Evolutionary conservation across 2,888 invertebrate species (phyloP).

Genomic region (Harpalus rubripes): DNA sequence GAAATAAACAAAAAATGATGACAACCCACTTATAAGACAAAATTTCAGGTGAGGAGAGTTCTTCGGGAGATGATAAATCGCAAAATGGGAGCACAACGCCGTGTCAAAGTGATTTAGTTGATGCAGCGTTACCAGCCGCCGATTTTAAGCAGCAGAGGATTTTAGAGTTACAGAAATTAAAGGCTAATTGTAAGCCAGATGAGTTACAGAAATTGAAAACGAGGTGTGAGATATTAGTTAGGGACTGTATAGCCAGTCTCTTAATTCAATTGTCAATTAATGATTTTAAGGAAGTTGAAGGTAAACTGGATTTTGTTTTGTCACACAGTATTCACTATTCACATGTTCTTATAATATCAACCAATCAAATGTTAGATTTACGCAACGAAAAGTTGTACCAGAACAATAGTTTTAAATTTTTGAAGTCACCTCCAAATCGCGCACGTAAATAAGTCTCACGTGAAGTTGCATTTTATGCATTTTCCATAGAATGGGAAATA

Average conservation of each 20-base stretch:
- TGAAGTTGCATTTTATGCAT: no score
- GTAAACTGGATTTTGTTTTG: conserved; percentile 76
- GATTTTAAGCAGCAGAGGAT: conserved; percentile 84
- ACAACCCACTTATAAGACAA: neutral
- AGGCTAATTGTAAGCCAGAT: conserved; percentile 89
- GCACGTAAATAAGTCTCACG: no score
- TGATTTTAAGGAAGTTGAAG: conserved; percentile 92
- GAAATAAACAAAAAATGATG: conserved; percentile 17
- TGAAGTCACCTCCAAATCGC: no score
- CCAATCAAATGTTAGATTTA: no score
- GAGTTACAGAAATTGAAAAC: conserved; percentile 85
- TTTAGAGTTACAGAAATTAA: conserved; percentile 85
- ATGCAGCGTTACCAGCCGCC: conserved; percentile 84
- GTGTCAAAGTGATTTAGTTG: conserved; percentile 84
- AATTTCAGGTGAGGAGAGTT: conserved; percentile 49
- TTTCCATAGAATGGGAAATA: no score
- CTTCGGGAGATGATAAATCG: conserved; percentile 73
- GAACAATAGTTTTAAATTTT: no score
- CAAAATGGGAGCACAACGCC: conserved; percentile 74
- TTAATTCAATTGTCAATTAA: conserved; percentile 89
- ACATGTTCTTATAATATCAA: no score
- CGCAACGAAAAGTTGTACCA: no score
- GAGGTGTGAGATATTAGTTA: conserved; percentile 82
- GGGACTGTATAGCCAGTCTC: conserved; percentile 90
- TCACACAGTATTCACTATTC: no score